Conservation (phyloP, 2,797 vertebrate species). For the Knipowitschia caucasica region DNA sequence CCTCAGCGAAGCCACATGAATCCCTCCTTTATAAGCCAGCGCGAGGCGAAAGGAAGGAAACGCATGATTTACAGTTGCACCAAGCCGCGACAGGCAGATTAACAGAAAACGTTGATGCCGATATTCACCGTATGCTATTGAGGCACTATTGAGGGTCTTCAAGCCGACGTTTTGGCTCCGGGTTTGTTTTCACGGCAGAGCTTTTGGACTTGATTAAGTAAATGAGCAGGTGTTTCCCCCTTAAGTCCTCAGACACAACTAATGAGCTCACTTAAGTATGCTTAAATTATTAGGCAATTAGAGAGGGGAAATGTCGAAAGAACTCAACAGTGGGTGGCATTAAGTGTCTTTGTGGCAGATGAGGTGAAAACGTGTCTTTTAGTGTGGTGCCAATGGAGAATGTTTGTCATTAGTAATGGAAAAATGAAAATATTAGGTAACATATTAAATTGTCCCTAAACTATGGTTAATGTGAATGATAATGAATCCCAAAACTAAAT, state of each 20-base stretch:
- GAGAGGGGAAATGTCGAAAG: slow-evolving; percentile 70
- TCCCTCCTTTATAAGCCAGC: slow-evolving; percentile 56
- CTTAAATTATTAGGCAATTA: slow-evolving; percentile 77
- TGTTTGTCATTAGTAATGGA: slow-evolving; percentile 50
- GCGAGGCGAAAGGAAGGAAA: slow-evolving; percentile 44
- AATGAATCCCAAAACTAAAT: slow-evolving; percentile 35
- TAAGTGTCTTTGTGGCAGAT: slow-evolving; percentile 41
- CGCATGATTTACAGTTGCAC: slow-evolving; percentile 61
- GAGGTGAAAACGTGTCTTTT: slow-evolving; percentile 30
- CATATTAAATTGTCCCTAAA: slow-evolving; percentile 28
- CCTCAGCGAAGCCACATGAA: slow-evolving; percentile 47
- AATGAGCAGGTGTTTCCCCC: slow-evolving; percentile 73
- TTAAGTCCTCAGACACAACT: slow-evolving; percentile 61
- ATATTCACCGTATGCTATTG: slow-evolving; percentile 59
- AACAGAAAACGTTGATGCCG: slow-evolving; percentile 57
- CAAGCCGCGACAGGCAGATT: slow-evolving; percentile 51
- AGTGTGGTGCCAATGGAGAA: slow-evolving; percentile 49
- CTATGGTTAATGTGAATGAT: slow-evolving; percentile 44
- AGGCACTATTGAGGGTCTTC: slow-evolving; percentile 54
- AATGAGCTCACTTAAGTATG: slow-evolving; percentile 73
- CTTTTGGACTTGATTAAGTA: slow-evolving; percentile 69
- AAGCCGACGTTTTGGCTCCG: slow-evolving; percentile 44
- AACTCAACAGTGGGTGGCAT: slow-evolving; percentile 63
- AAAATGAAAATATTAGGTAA: slow-evolving; percentile 53
- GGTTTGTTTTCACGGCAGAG: slow-evolving; percentile 63